Evolutionary conservation across 1,140 invertebrate genomes (phyloP).

Genomic region (Tyrophagus putrescentiae): DNA sequence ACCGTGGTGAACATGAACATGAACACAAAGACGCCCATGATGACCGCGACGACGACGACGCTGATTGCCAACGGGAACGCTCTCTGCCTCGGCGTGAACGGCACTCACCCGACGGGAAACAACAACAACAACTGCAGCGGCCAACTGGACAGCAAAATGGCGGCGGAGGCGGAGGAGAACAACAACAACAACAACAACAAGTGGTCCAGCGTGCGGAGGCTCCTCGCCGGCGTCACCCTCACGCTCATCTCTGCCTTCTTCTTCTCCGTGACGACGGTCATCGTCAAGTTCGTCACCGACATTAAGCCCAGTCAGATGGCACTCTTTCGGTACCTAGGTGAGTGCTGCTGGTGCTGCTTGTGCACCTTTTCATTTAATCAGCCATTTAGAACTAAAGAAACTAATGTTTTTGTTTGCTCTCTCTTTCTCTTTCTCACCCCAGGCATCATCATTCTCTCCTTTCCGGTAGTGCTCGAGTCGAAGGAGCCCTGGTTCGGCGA

Average conservation of each 20-base stretch:
- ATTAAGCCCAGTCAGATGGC: constrained; percentile 69
- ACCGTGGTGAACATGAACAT: neutral
- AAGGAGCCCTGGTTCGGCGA: constrained; percentile 55
- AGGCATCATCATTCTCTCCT: constrained; percentile 49
- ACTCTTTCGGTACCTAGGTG: constrained; percentile 61
- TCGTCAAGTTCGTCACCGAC: constrained; percentile 52
- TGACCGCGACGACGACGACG: neutral
- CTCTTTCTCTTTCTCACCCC: neutral
- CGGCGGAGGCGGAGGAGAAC: neutral
- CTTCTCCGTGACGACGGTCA: constrained; percentile 72
- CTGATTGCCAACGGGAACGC: neutral
- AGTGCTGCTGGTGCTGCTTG: no score
- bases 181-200: neutral
- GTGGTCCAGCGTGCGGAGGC: neutral
- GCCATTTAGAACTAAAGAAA: neutral
- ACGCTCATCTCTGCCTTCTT: constrained; percentile 51
- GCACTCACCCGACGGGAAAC: no score
- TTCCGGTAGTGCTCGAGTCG: constrained; percentile 63
- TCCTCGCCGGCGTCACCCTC: constrained; percentile 1
- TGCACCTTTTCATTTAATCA: neutral
- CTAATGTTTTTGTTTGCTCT: neutral
- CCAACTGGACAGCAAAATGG: neutral
- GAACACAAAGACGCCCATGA: constrained; percentile 31
- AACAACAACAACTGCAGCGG: constrained; percentile 1
- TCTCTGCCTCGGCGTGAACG: neutral